Evolutionary conservation across 2,113 vertebrate genomes (phyloP).

Genomic region (Machaerirhynchus nigripectus): DNA sequence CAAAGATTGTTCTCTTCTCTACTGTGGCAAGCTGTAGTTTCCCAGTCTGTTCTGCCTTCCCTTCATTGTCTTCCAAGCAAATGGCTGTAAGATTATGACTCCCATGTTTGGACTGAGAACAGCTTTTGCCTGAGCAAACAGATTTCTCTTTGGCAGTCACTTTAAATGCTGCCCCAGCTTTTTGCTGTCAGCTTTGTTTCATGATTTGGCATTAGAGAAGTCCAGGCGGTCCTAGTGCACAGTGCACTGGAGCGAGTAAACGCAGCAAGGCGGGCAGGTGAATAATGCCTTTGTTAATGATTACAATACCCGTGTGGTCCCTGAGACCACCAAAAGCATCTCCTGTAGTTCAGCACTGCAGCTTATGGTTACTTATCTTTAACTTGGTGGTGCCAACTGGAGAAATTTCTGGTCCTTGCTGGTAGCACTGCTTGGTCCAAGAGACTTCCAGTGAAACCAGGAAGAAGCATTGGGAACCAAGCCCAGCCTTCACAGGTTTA

Average conservation of each 20-base stretch:
- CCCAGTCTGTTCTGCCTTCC: slow-evolving; percentile 34
- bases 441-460: neutral
- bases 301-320: neutral
- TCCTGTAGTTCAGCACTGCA: neutral
- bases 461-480: neutral
- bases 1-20: slow-evolving; percentile 26
- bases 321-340: neutral
- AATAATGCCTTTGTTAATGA: neutral
- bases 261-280: neutral
- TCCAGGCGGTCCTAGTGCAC: neutral
- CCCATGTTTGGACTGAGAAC: slow-evolving; percentile 51
- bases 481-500: neutral
- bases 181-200: slow-evolving; percentile 23
- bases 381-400: neutral
- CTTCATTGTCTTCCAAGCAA: slow-evolving; percentile 65
- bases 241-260: neutral
- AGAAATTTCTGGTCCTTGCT: neutral
- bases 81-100: slow-evolving; percentile 39
- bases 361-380: neutral
- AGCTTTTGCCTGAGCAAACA: slow-evolving; percentile 56
- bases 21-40: neutral
- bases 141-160: slow-evolving; percentile 42
- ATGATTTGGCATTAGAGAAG: slow-evolving; percentile 4
- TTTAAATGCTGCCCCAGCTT: slow-evolving; percentile 53
- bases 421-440: neutral